These are phyloP conservation scores for Poliocrania exsul DNA, from an alignment of 2,797 vertebrate genomes.

Conservation along the genomic window DNA sequence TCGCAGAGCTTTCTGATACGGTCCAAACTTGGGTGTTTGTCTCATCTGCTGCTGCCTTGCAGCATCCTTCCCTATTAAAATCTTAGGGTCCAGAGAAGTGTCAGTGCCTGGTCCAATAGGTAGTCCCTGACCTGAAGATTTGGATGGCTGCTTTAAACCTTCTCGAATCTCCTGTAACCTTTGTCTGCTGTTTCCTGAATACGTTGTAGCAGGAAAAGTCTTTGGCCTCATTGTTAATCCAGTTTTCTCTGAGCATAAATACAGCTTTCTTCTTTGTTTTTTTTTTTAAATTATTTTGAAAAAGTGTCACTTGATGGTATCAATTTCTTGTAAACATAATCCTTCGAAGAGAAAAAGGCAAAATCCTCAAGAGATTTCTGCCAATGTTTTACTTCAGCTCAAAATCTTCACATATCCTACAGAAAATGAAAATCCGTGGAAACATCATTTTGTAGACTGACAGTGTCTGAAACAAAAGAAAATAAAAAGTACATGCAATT, in stretches of 20 bases:
- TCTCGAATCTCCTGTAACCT: conserved; percentile 97
- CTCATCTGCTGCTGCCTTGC: conserved; percentile 86
- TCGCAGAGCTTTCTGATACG: conserved; percentile 93
- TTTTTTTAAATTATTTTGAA: neutral
- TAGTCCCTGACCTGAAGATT: conserved; percentile 88
- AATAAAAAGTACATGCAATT: conserved; percentile 21
- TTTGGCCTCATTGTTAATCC: conserved; percentile 95
- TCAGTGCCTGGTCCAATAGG: conserved; percentile 82
- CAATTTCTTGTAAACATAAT: conserved; percentile 74
- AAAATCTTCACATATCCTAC: conserved; percentile 51
- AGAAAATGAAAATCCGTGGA: conserved; percentile 50
- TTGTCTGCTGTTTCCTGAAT: conserved; percentile 96
- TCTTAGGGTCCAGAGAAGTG: conserved; percentile 76
- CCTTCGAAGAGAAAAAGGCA: conserved; percentile 47
- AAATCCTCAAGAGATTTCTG: conserved; percentile 38
- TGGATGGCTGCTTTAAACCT: conserved; percentile 95
- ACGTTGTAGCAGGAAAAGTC: conserved; percentile 96
- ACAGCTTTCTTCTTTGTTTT: conserved; percentile 53
- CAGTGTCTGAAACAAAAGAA: conserved; percentile 71
- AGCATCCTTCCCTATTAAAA: conserved; percentile 77
- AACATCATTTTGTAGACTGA: conserved; percentile 65
- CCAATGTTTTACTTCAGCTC: conserved; percentile 66
- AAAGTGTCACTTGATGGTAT: conserved; percentile 33
- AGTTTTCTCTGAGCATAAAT: conserved; percentile 81
- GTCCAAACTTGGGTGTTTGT: conserved; percentile 92